phyloP scores from a whole-genome alignment of 2,113 vertebrate species.

The Tragelaphus strepsiceros region DNA sequence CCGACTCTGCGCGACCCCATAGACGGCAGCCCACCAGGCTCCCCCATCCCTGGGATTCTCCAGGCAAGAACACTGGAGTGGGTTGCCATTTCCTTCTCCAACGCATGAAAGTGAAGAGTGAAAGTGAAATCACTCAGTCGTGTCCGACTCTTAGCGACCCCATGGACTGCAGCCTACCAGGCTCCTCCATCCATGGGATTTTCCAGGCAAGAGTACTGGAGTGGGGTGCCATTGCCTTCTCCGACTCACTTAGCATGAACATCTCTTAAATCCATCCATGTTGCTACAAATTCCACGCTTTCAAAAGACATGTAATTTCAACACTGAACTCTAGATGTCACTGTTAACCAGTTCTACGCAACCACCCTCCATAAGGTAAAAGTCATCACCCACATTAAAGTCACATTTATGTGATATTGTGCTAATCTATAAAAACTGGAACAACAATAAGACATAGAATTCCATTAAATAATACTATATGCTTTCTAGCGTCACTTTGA shows the following conservation, averaged over 20 bases:
- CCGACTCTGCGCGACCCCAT: too few relatives aligned
- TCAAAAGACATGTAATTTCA: neutral
- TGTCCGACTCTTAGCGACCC: too few relatives aligned
- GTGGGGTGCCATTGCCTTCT: too few relatives aligned
- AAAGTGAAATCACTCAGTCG: too few relatives aligned
- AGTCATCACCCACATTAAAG: neutral
- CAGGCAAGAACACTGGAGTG: too few relatives aligned
- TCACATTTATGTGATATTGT: neutral
- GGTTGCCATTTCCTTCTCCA: too few relatives aligned
- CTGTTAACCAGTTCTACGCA: neutral
- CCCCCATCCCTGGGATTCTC: too few relatives aligned
- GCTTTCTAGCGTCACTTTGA: neutral
- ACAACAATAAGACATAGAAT: neutral
- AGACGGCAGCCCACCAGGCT: too few relatives aligned
- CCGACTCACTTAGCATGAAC: neutral
- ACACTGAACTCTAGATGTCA: conserved; percentile 42
- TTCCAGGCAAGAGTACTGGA: too few relatives aligned
- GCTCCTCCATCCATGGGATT: too few relatives aligned
- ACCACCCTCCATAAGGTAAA: neutral
- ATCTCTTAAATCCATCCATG: neutral
- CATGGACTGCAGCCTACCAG: too few relatives aligned
- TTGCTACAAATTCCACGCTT: neutral
- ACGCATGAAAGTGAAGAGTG: too few relatives aligned
- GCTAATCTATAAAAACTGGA: neutral
- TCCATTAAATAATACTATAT: neutral